These are phyloP conservation scores for Nemopilema nomurai DNA, from an alignment of 30 jellyfish, hydroid and myxozoan species.

Conservation along the genomic window DNA sequence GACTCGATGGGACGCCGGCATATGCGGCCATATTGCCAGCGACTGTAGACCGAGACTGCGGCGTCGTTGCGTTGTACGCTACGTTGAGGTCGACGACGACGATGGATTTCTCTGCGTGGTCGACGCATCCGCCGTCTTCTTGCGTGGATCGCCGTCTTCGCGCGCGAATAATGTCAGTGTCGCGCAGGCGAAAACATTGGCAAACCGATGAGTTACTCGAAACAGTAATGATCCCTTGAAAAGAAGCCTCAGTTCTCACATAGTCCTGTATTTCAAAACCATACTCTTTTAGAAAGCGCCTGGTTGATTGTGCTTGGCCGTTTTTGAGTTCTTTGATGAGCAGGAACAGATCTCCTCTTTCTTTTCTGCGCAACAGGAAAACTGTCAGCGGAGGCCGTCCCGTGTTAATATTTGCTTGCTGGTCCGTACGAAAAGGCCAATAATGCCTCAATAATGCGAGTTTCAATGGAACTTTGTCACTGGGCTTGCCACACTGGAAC, in stretches of 20 bases:
- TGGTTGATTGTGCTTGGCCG: neutral
- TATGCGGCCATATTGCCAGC: neutral
- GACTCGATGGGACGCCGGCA: neutral
- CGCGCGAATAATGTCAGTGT: neutral
- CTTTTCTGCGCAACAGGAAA: neutral
- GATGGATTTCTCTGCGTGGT: neutral
- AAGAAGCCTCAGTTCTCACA: neutral
- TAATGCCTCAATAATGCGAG: neutral
- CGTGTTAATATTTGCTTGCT: neutral
- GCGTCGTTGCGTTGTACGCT: neutral
- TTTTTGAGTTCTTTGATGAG: neutral
- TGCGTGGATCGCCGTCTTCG: neutral
- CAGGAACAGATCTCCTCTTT: neutral
- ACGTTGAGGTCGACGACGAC: conserved; percentile 1
- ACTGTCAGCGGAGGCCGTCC: neutral
- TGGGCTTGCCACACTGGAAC: neutral
- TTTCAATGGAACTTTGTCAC: neutral
- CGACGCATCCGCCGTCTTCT: neutral
- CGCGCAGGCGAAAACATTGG: neutral
- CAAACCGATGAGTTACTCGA: neutral
- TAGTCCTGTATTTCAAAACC: neutral
- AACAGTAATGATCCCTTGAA: neutral
- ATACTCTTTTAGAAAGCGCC: neutral
- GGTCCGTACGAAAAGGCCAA: neutral
- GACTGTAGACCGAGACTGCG: neutral